Base-by-base conservation (phyloP, 2,113 vertebrate genomes). In the Dipodomys merriami region DNA sequence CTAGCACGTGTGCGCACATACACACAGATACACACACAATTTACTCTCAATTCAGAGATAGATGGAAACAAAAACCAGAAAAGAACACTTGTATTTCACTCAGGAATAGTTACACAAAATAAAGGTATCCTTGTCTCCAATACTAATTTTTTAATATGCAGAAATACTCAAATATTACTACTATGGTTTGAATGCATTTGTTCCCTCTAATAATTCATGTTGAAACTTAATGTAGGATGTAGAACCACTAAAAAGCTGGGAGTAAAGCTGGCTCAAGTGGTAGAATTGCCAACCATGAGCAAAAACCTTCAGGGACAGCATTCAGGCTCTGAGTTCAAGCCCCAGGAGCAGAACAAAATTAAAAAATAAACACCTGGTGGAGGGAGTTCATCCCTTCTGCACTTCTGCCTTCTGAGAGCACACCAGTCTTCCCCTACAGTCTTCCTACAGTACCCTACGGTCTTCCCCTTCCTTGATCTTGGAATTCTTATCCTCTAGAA, bases 11-110 rank as follows among this genome's bases (percentile, higher is more conserved):
- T 49, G 49, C 49, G 12, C 49, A 9, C 49, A 49, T 1, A 49
- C 49, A 2, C 12, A 12, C 49, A 12, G 8, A 12, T 9, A 49
- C 49, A 49, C 49, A 49, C 49, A 49, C 49, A 12, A 49, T 49
- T 49, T 49, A 44, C 65, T 90, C 62, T 62, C 76, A 96, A 88
- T 78, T 91, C 27, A 95, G 22, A 85, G 9, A 67, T 71, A 86
- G 1, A 25, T 62, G 15, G 72, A 94, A 91, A 94, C 9, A 88
- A 18, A 84, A 91, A 92, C 93, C 6, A 94, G n/a, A 89, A 87
- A 39, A 39, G 39, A 39, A 39, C 39, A 39, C 39, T 39, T 39
- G 39, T 62, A 11, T 82, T 93, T 90, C 53, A 81, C 69, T 81
- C 73, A 91, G 73, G 93, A 93, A 81, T 30, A 89, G 39, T 79